Conservation (phyloP, 2,797 vertebrate genomes). For the Novumbra hubbsi region DNA sequence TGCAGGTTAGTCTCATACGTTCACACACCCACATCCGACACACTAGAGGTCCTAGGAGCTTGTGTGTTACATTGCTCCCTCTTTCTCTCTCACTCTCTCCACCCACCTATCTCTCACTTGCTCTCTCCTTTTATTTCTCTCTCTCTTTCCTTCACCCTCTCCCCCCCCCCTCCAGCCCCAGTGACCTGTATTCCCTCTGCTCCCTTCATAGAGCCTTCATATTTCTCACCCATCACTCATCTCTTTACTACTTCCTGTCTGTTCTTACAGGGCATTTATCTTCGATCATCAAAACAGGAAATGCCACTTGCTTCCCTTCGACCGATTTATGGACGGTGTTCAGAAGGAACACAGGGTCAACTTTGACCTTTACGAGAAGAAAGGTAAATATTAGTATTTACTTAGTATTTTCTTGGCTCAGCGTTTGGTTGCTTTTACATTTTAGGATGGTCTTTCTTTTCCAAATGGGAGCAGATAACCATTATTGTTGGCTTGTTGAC, state of each 20-base stretch:
- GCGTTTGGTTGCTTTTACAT: conserved; percentile 20
- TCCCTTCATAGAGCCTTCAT: conserved; percentile 38
- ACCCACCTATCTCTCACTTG: not conserved
- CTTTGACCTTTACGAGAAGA: conserved; percentile 93
- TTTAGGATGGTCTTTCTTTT: not conserved
- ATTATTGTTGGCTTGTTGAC: not conserved
- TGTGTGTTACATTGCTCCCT: not conserved
- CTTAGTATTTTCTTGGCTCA: conserved; percentile 4
- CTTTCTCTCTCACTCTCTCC: too few relatives aligned
- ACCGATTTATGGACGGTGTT: conserved; percentile 85
- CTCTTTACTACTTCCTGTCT: conserved; percentile 52
- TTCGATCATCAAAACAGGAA: conserved; percentile 90
- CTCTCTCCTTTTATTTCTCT: conserved; percentile 10
- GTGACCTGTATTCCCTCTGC: not conserved
- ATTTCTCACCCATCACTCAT: conserved; percentile 50
- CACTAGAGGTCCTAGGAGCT: not conserved
- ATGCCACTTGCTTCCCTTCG: conserved; percentile 94
- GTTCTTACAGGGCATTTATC: conserved; percentile 87
- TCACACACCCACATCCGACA: not conserved
- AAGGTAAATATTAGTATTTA: conserved; percentile 78
- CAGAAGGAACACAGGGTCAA: conserved; percentile 82
- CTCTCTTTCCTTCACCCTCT: not conserved
- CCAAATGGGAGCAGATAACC: not conserved
- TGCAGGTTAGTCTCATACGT: conserved; percentile 83
- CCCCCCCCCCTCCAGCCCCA: not conserved